Evolutionary conservation across 2,113 vertebrate genomes (phyloP), one percentile per base, ranked within the genome.

Genomic region (Lampris incognitus): DNA sequence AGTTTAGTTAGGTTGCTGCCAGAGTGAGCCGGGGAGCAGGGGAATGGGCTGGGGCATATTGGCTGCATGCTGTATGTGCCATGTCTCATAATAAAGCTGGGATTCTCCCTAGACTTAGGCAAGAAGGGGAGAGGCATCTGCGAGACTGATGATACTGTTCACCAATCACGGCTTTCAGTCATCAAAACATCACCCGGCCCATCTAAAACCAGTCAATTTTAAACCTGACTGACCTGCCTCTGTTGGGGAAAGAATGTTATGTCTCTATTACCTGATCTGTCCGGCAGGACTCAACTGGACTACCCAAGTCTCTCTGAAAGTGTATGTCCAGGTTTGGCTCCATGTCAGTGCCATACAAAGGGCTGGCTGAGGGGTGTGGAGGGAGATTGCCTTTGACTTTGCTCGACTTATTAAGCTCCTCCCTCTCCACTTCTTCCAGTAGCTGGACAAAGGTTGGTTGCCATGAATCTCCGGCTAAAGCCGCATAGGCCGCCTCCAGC

Each of bases 401-500:
- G 79, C 3, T 74, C 58, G 72, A 78, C 90, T 85, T 91, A 92
- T 76, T 79, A 85, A 92, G 70, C 44, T 74, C 39, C 65, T 90
- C 86, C 9, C 2, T 62, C 51, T 86, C 76, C 50, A 87, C 90
- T 61, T 95, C 94, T 85, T 96, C 82, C 1, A 96, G 94, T 77
- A 97, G 88, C 69, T 92, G 79, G 60, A 71, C 70, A 88, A 97
- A 97, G 52, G 88, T 79, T 93, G 44, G 75, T 90, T 85, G 58
- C 72, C 39, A 8, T 37, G 58, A 56, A 67, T 82, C 87, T 80
- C 73, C 8, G 0, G 85, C 90, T 80, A 97, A 80, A 58, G 87
- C 88, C 69, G 86, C 90, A 92, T 94, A 97, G 83, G 93, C 94
- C 49, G 86, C 90, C 85, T 92, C 94, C 76, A 98, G 87, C 11